A percentile compares a stretch with the other conserved stretches of the same genome.
Evolutionary conservation across 1,140 invertebrate species (phyloP).

Genomic region (Drosophila insularis): DNA sequence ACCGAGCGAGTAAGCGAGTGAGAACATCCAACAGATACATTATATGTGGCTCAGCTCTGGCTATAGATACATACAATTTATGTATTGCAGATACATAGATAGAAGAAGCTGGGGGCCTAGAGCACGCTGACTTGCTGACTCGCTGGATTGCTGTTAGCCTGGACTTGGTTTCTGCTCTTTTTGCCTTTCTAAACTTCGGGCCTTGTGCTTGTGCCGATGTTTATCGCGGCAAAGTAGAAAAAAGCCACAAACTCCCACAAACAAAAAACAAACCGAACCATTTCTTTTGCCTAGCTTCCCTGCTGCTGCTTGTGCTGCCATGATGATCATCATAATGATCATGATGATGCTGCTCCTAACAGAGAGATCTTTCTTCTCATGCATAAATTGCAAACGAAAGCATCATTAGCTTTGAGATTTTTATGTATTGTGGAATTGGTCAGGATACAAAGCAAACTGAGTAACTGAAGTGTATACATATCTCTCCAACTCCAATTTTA

Average conservation of each 20-base stretch:
- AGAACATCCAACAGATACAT: constrained; percentile 46
- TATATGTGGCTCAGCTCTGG: constrained; percentile 47
- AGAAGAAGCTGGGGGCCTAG: constrained; percentile 33
- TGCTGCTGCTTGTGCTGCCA: constrained; percentile 4
- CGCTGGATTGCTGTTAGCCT: constrained; percentile 24
- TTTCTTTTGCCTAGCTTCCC: constrained; percentile 63
- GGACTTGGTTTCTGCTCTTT: constrained; percentile 46
- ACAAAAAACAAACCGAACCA: constrained; percentile 44
- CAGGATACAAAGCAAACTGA: constrained; percentile 41
- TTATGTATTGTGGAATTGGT: constrained; percentile 57
- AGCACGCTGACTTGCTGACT: constrained; percentile 15
- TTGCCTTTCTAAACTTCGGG: constrained; percentile 75
- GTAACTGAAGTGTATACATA: not conserved
- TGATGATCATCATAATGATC: constrained; percentile 6
- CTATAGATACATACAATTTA: constrained; percentile 66
- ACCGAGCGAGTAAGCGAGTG: not conserved
- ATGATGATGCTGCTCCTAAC: constrained; percentile 3
- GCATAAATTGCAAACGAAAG: constrained; percentile 72
- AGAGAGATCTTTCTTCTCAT: constrained; percentile 69
- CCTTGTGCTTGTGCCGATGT: constrained; percentile 63
- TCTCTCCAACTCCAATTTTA: too few relatives aligned
- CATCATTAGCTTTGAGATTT: constrained; percentile 76
- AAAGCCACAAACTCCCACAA: constrained; percentile 48
- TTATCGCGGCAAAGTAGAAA: constrained; percentile 53
- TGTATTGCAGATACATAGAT: constrained; percentile 71